phyloP scores from a whole-genome alignment of 2,113 vertebrate species.

The Anguilla rostrata region DNA sequence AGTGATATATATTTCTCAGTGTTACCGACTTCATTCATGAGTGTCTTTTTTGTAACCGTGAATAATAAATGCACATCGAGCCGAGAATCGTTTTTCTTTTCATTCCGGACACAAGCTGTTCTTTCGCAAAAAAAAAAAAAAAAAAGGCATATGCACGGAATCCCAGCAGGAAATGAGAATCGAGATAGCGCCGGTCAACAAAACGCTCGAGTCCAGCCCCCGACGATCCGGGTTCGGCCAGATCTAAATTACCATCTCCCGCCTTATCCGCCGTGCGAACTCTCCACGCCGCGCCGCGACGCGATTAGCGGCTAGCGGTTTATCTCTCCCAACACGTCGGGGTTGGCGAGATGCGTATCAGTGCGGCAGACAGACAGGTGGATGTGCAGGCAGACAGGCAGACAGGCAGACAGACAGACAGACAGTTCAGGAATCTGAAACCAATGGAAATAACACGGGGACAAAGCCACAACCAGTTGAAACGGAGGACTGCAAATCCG shows the following conservation, averaged over 20 bases:
- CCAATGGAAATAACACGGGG: background rate
- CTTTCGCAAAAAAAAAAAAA: background rate
- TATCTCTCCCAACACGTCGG: background rate
- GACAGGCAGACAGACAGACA: constrained; percentile 26
- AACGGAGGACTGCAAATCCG: background rate
- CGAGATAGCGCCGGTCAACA: constrained; percentile 2
- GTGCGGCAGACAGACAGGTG: constrained; percentile 27
- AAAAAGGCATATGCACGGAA: background rate
- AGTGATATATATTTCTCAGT: background rate
- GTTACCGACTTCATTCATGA: background rate
- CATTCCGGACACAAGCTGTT: background rate
- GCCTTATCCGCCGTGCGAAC: constrained; percentile 9
- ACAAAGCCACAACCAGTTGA: background rate
- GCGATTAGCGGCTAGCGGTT: constrained; percentile 1
- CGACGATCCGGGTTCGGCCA: background rate
- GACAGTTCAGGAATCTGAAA: constrained; percentile 24
- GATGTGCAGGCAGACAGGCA: no score
- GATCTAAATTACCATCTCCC: constrained; percentile 24
- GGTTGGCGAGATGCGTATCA: background rate
- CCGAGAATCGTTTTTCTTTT: background rate
- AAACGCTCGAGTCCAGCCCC: background rate
- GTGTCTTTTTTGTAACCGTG: background rate
- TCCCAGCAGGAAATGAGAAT: background rate
- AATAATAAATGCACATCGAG: background rate
- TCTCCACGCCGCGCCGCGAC: background rate